Evolutionary conservation across 2,113 vertebrate species (phyloP), one percentile per base, ranked within the genome.

Genomic region (Orycteropus afer): DNA sequence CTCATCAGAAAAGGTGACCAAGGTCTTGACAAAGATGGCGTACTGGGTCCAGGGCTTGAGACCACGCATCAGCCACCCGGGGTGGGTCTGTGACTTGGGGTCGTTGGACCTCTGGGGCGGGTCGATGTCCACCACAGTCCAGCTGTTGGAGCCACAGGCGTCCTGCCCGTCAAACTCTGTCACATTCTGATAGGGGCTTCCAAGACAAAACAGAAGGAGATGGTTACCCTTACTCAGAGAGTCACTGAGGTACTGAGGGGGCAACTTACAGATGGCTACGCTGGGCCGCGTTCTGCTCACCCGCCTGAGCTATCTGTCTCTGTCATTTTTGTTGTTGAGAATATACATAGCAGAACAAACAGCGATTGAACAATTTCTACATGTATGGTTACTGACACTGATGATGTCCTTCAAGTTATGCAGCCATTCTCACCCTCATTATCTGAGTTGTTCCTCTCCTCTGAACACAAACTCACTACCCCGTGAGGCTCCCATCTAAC

Each of bases 31-130:
- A 92, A 99, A 99, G 89, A 99, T 99, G 83, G 99, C 99, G 0
- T 99, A 99, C 88, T 99, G 99, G 0, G 99, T 99, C 99, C 99
- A 99, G 5, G 99, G 99, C 96, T 99, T 99, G 91, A 99, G 92
- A 1, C 98, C 97, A 17, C 98, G 97, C 97, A 99, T 99, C 25
- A 99, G 98, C 97, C 98, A 98, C 0, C 99, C 99, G 0, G 99
- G 99, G 20, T 99, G 98, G 1, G 94, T 87, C 34, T 98, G 98
- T 0, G 98, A 96, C 92, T 99, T 99, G 86, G 97, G 94, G 3
- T 99, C 99, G 0, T 98, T 97, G 3, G 98, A 93, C 10, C 99
- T 98, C 0, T 90, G 57, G 0, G 99, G 99, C 0, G 99, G 99
- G 6, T 99, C 99, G 2, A 99, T 99, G 63, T 99, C 99, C 11